Percentiles rank a stretch among this genome's conserved stretches.
phyloP scores from a whole-genome alignment of 2,888 invertebrate species.

The Dryocosmus kuriphilus region DNA sequence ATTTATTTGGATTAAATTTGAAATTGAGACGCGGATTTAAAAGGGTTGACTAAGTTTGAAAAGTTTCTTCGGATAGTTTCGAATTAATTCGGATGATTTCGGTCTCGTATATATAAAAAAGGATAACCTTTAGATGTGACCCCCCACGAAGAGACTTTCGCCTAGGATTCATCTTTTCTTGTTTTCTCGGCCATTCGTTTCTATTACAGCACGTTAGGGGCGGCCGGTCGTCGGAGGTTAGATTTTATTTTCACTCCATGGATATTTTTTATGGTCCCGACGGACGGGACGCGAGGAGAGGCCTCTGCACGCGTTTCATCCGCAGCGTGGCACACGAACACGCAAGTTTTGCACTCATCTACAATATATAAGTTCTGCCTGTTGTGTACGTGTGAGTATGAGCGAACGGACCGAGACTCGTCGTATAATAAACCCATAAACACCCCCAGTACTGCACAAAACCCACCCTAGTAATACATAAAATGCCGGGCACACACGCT shows the following conservation, averaged over 20 bases:
- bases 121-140: neutral
- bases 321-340: constrained; percentile 50
- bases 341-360: constrained; percentile 19
- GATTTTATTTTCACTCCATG: constrained; percentile 77
- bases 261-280: constrained; percentile 73
- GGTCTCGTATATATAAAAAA: no score
- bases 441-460: constrained; percentile 68
- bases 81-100: no score
- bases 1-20: no score
- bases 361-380: constrained; percentile 46
- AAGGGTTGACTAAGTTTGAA: no score
- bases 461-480: constrained; percentile 62
- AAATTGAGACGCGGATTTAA: no score
- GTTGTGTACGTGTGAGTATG: constrained; percentile 48
- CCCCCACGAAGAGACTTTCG: neutral
- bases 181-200: constrained; percentile 65
- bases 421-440: constrained; percentile 78
- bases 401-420: constrained; percentile 60
- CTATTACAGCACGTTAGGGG: constrained; percentile 65
- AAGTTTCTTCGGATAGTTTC: no score
- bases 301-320: constrained; percentile 59
- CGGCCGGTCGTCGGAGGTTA: constrained; percentile 63
- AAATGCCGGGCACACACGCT: constrained; percentile 61
- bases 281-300: constrained; percentile 54
- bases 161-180: constrained; percentile 30